phyloP scores from a whole-genome alignment of 1,140 invertebrate species.

The Lepidotrigona ventralis region DNA sequence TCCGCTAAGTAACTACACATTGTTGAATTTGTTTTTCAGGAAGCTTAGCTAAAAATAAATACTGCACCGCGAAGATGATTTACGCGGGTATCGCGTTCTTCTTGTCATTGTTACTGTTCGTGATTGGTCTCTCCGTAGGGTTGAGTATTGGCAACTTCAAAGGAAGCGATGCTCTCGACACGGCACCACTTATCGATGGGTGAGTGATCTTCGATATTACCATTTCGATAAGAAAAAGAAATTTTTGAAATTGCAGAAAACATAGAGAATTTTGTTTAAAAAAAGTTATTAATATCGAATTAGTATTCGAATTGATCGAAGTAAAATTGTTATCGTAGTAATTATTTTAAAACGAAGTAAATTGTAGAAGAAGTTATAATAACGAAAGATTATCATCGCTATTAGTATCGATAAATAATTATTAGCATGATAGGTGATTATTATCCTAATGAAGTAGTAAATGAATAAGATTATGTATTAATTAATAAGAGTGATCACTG shows the following conservation, averaged over 20 bases:
- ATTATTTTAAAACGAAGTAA: not conserved
- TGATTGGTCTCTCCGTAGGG: constrained; percentile 62
- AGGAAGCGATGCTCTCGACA: constrained; percentile 67
- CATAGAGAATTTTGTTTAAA: not conserved
- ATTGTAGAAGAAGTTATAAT: not conserved
- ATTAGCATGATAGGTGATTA: not conserved
- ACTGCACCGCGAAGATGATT: constrained; percentile 57
- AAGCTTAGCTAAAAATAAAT: not conserved
- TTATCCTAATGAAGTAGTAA: too few relatives aligned
- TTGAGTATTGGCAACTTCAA: constrained; percentile 54
- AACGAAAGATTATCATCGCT: not conserved
- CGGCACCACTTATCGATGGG: constrained; percentile 72
- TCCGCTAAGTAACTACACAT: not conserved
- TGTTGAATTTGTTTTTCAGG: constrained; percentile 33
- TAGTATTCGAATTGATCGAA: too few relatives aligned
- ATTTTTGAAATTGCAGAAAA: not conserved
- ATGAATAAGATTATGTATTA: too few relatives aligned
- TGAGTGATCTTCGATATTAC: constrained; percentile 39
- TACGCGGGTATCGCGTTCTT: constrained; percentile 49
- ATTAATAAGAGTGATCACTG: too few relatives aligned
- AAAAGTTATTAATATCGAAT: not conserved
- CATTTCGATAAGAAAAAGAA: not conserved
- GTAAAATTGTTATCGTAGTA: not conserved
- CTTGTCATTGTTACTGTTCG: constrained; percentile 42
- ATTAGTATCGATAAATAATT: not conserved